Evolutionary conservation across 2,888 invertebrate species (phyloP).

Genomic region (Alitta virens): DNA sequence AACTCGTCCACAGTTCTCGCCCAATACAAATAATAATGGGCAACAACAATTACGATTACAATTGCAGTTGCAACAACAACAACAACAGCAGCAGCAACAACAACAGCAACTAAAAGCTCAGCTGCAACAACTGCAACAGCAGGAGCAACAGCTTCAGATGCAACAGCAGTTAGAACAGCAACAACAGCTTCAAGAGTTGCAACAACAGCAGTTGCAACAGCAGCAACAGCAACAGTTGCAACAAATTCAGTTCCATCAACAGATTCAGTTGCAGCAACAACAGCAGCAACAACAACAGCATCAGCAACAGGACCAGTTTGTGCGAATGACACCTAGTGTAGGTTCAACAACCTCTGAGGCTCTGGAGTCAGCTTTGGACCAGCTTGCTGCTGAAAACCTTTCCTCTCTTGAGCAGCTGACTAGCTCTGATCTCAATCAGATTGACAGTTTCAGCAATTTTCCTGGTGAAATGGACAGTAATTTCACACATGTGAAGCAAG

Average conservation of each 20-base stretch:
- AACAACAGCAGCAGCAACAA: constrained; percentile 32
- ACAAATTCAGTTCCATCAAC: constrained; percentile 14
- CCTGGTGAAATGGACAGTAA: neutral
- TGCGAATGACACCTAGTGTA: too few species aligned
- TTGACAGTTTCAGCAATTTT: neutral
- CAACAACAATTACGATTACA: constrained; percentile 1
- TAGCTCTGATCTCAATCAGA: neutral
- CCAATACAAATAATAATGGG: too few species aligned
- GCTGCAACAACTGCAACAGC: constrained; percentile 27
- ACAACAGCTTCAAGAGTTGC: neutral
- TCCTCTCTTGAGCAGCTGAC: neutral
- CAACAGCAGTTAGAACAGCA: constrained; percentile 10
- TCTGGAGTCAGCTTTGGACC: neutral
- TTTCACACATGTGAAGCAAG: neutral
- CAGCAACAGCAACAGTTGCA: constrained; percentile 7
- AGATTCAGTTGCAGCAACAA: constrained; percentile 8
- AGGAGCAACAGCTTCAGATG: constrained; percentile 1
- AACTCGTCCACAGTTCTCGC: neutral
- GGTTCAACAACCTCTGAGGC: neutral
- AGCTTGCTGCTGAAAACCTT: neutral
- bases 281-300: neutral
- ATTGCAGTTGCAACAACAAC: constrained; percentile 12
- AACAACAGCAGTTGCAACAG: constrained; percentile 1
- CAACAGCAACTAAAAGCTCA: constrained; percentile 35
- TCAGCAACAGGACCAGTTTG: too few species aligned